phyloP scores from a whole-genome alignment of 2,888 invertebrate species.

The Carterocephalus palaemon region DNA sequence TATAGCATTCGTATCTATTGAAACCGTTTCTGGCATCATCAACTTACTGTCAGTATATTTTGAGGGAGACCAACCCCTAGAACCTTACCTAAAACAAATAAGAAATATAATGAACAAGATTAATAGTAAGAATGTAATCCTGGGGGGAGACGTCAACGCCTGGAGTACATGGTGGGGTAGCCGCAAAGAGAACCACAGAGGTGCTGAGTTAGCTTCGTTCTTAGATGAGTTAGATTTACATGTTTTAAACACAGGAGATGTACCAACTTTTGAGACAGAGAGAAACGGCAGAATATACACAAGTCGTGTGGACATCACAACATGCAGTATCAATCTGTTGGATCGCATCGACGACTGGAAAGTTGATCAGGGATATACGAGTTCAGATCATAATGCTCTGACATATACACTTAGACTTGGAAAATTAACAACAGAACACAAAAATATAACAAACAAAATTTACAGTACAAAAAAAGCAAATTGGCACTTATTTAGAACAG shows the following conservation, averaged over 20 bases:
- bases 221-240: conserved; percentile 23
- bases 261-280: conserved; percentile 25
- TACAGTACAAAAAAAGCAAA: background rate
- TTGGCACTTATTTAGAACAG: background rate
- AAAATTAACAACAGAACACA: background rate
- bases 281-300: conserved; percentile 13
- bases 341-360: conserved; percentile 13
- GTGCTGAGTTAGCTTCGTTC: conserved; percentile 11
- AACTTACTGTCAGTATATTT: conserved; percentile 11
- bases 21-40: conserved; percentile 6
- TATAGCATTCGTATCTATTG: background rate
- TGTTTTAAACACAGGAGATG: conserved; percentile 23
- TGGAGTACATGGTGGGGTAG: conserved; percentile 33
- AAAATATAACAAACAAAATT: background rate
- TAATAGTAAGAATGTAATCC: conserved; percentile 7
- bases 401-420: background rate
- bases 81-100: conserved; percentile 15
- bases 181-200: conserved; percentile 23
- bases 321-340: conserved; percentile 6
- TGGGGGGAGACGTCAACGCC: conserved; percentile 33
- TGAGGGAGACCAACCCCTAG: conserved; percentile 13
- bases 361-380: conserved; percentile 4
- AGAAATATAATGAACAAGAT: background rate
- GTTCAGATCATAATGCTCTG: conserved; percentile 17
- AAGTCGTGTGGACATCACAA: conserved; percentile 27